Percentiles rank a stretch among this genome's conserved stretches.
phyloP scores from a whole-genome alignment of 92 coral and sea anemone species.

The Desmophyllum pertusum region DNA sequence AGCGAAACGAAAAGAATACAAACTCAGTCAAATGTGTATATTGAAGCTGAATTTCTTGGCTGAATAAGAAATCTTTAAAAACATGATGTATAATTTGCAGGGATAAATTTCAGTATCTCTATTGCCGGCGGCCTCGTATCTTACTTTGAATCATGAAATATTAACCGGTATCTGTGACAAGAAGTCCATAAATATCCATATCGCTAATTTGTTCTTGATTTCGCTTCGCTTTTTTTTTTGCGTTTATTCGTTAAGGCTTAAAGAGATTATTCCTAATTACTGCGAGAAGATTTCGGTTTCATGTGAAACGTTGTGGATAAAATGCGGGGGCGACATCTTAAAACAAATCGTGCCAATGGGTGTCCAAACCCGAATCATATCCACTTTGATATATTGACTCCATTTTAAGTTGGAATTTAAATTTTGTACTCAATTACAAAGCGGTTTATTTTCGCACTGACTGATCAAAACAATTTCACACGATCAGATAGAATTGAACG shows the following conservation, averaged over 20 bases:
- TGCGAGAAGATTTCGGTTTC: neutral
- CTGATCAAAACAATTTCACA: neutral
- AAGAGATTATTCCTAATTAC: neutral
- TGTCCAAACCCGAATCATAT: neutral
- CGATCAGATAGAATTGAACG: neutral
- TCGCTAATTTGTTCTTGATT: conserved; percentile 12
- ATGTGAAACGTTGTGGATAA: neutral
- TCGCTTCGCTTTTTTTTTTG: neutral
- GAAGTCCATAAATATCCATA: conserved; percentile 10
- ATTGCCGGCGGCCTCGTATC: neutral
- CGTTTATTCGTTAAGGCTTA: neutral
- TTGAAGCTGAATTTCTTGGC: neutral
- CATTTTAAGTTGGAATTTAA: neutral
- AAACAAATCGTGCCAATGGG: neutral
- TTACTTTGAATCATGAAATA: neutral
- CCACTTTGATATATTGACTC: neutral
- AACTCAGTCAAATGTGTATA: neutral
- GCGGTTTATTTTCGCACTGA: neutral
- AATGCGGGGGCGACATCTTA: neutral
- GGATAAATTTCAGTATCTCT: neutral
- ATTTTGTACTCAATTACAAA: neutral
- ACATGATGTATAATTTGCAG: neutral
- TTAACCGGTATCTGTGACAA: neutral
- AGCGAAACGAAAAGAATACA: neutral
- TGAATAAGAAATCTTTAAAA: neutral